Evolutionary conservation across 2,797 vertebrate species (phyloP), one percentile per base, ranked within the genome.

Genomic region (Danio tinwini): DNA sequence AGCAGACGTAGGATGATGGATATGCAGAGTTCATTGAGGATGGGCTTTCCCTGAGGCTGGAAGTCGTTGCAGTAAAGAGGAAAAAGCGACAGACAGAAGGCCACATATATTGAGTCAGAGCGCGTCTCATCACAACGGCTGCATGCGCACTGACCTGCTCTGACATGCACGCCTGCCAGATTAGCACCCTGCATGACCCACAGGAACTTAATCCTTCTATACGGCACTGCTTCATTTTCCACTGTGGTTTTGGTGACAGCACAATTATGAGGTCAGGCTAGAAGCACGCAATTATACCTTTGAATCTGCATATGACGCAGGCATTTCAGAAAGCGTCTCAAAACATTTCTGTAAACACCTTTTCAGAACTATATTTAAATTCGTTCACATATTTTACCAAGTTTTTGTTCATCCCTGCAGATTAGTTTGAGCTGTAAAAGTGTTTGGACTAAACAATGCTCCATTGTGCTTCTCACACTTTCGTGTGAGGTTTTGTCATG

Each of bases 251-350:
- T 39, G 52, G 69, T 73, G 61, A 80, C 61, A 56, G 50, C 1
- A 40, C 42, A 73, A 73, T 73, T 80, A 80, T 73, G 78, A 80
- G 78, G 78, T 80, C 61, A 80, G 42, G 40, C 14, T 37, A 64
- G 49, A 76, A 44, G 61, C 74, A 73, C 69, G 73, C 69, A 80
- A 80, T 72, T 65, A 80, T 69, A 80, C 59, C 49, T 73, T 64
- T 56, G 40, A 50, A n/a, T 40, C 11, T 3, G 8, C 8, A 8
- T 73, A 70, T 80, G 78, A 80, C 19, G 42, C 78, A 39, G 59
- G 40, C 69, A 49, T 73, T 73, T 80, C 77, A 69, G 8, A 45
- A 71, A 53, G 50, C 4, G 12, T 39, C 59, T 56, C 19, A 0
- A 49, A 56, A 37, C 5, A 16, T n/a, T 59, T 39, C 44, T 58